Evolutionary conservation across 2,113 vertebrate genomes (phyloP).

Genomic region (Oncorhynchus masou): DNA sequence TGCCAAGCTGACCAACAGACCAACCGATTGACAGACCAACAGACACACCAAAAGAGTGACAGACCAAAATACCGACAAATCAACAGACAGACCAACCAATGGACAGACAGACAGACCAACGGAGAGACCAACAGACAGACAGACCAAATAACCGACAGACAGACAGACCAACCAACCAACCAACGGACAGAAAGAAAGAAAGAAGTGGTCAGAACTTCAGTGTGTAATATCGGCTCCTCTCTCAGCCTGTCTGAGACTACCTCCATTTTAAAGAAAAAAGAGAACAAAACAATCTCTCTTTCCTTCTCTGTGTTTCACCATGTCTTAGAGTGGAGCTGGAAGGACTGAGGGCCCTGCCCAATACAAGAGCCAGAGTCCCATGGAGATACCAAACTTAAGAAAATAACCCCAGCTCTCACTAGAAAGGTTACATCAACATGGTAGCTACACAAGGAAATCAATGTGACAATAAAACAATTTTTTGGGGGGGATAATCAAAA

Average conservation of each 20-base stretch:
- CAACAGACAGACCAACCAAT: too few species aligned
- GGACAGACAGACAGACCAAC: too few species aligned
- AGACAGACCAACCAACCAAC: too few species aligned
- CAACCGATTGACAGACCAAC: too few species aligned
- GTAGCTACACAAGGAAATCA: conserved; percentile 38
- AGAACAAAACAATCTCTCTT: conserved; percentile 13
- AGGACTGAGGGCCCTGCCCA: conserved; percentile 20
- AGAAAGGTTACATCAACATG: conserved; percentile 52
- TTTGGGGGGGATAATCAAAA: conserved; percentile 9
- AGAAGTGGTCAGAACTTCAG: too few species aligned
- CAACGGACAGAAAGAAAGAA: too few species aligned
- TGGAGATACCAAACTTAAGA: conserved; percentile 56
- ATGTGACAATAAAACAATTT: conserved; percentile 30
- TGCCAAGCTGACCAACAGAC: too few species aligned
- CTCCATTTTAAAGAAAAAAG: conserved; percentile 3
- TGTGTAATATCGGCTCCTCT: conserved; percentile 9
- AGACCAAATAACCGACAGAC: too few species aligned
- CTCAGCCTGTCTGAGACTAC: conserved; percentile 16
- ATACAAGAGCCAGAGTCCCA: conserved; percentile 42
- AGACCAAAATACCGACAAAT: too few species aligned
- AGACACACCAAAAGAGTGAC: too few species aligned
- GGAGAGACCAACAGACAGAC: too few species aligned
- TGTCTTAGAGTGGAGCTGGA: conserved; percentile 41
- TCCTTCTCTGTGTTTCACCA: conserved; percentile 7
- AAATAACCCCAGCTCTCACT: conserved; percentile 49